Evolutionary conservation across 2,888 invertebrate genomes (phyloP).

Genomic region (Harpalus rufipes): DNA sequence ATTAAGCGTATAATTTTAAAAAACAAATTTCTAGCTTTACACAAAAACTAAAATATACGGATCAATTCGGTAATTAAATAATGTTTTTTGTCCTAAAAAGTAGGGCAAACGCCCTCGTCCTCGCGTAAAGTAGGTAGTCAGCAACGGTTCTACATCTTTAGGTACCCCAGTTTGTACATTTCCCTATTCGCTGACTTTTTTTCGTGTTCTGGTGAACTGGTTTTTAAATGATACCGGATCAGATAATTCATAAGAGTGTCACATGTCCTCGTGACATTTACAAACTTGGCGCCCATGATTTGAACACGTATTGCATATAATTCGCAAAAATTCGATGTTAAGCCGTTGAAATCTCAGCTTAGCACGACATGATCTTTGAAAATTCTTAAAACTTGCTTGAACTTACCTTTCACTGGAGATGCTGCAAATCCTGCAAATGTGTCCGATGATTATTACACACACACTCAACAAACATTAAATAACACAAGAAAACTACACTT

Average conservation of each 20-base stretch:
- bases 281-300: conserved; percentile 43
- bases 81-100: not conserved
- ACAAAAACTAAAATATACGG: not conserved
- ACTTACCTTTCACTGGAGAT: conserved; percentile 64
- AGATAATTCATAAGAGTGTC: conserved; percentile 51
- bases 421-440: conserved; percentile 53
- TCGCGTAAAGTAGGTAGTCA: conserved; percentile 13
- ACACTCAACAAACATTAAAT: conserved; percentile 55
- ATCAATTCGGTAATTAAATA: conserved; percentile 1
- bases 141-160: conserved; percentile 58
- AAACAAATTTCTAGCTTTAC: too few relatives aligned
- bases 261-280: conserved; percentile 57
- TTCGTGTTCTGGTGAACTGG: conserved; percentile 56
- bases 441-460: conserved; percentile 13
- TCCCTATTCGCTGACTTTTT: conserved; percentile 57
- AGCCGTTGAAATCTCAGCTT: conserved; percentile 30
- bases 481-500: conserved; percentile 52
- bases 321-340: conserved; percentile 51
- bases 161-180: conserved; percentile 59
- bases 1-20: not conserved
- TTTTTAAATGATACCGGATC: conserved; percentile 59
- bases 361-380: conserved; percentile 60
- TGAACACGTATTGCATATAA: conserved; percentile 41
- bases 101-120: conserved; percentile 62
- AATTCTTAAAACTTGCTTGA: conserved; percentile 38